Evolutionary conservation across 2,113 vertebrate genomes (phyloP).

Genomic region (Cryptomyrus ogoouensis): DNA sequence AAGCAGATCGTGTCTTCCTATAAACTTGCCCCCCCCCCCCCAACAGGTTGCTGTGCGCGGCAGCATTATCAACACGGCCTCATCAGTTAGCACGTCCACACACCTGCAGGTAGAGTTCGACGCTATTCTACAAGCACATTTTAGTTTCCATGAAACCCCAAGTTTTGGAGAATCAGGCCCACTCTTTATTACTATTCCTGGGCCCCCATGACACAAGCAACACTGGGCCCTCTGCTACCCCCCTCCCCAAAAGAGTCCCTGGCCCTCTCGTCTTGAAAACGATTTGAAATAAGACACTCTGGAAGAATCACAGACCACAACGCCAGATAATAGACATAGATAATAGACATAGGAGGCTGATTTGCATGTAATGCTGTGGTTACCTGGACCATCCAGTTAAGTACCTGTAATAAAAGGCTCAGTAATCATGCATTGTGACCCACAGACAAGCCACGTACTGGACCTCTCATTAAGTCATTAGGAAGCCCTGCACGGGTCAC

Average conservation of each 20-base stretch:
- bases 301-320: not conserved
- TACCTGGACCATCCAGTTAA: not conserved
- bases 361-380: not conserved
- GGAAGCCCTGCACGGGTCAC: not conserved
- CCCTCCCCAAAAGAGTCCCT: not conserved
- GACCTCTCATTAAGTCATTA: not conserved
- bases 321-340: not conserved
- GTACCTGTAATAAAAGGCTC: not conserved
- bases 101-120: not conserved
- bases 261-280: not conserved
- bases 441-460: not conserved
- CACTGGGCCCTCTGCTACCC: not conserved
- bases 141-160: not conserved
- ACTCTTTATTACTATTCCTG: not conserved
- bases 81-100: not conserved
- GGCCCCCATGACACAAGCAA: not conserved
- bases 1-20: not conserved
- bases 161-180: not conserved
- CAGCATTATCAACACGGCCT: not conserved
- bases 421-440: not conserved
- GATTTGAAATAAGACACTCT: not conserved
- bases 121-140: not conserved
- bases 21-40: not conserved
- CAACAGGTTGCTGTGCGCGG: not conserved
- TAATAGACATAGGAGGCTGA: not conserved